Conservation (phyloP, 2,113 vertebrate species). For the Piprites chloris region DNA sequence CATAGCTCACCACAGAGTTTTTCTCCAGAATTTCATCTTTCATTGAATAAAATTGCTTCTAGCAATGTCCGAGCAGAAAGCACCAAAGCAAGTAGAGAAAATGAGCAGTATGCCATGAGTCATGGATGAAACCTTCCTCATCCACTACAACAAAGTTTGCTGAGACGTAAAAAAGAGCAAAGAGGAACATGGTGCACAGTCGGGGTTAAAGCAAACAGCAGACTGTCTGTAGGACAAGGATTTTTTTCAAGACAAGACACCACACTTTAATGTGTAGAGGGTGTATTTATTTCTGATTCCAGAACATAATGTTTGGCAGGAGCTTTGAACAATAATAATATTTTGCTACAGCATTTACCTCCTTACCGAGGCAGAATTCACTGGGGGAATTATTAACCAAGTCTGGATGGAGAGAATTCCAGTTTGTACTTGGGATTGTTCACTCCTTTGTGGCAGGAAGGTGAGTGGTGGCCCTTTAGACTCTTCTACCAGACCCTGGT, state of each 20-base stretch:
- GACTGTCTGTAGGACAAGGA: background rate
- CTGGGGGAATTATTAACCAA: background rate
- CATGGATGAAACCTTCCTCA: background rate
- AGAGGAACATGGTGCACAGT: background rate
- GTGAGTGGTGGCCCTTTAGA: background rate
- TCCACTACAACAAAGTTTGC: background rate
- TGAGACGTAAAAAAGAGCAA: background rate
- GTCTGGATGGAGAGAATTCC: background rate
- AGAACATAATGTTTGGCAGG: background rate
- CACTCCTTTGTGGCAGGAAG: background rate
- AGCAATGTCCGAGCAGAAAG: background rate
- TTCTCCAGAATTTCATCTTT: background rate
- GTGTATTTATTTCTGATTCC: background rate
- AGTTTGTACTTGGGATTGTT: background rate
- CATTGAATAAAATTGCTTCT: background rate
- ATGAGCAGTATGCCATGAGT: background rate
- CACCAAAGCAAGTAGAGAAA: background rate
- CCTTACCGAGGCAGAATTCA: background rate
- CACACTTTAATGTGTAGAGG: fast-evolving
- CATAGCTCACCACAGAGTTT: background rate
- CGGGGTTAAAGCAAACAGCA: background rate
- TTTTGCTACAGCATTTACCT: background rate
- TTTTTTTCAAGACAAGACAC: background rate
- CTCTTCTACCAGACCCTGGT: background rate
- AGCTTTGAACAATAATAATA: background rate